Percentiles rank a stretch among this genome's conserved stretches.
These are phyloP conservation scores for Oceanites oceanicus DNA, from an alignment of 2,113 vertebrate species.

Conservation along the genomic window DNA sequence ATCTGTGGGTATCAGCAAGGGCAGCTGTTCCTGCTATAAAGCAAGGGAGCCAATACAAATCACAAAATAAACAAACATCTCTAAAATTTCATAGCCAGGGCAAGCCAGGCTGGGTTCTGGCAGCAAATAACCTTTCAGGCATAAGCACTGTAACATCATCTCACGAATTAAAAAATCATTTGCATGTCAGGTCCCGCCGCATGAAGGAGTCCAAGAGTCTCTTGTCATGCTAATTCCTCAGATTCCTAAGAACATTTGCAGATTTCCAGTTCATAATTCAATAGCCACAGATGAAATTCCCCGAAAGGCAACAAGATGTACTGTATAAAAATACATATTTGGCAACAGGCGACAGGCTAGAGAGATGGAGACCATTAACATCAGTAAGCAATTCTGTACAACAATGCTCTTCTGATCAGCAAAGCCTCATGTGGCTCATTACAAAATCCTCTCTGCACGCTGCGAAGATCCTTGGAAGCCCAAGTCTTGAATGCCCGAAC, in stretches of 20 bases:
- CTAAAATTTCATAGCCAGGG: neutral
- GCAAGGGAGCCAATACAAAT: neutral
- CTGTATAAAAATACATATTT: neutral
- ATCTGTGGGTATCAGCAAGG: neutral
- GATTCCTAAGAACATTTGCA: neutral
- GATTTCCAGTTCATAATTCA: conserved; percentile 24
- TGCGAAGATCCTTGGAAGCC: neutral
- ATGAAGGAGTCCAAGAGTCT: neutral
- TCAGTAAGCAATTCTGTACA: neutral
- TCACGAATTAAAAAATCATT: neutral
- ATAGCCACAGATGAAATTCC: neutral
- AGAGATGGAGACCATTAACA: neutral
- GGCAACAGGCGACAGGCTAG: neutral
- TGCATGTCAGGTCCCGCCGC: neutral
- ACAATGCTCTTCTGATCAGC: neutral
- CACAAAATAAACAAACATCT: neutral
- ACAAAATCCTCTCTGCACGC: neutral
- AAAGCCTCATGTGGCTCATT: neutral
- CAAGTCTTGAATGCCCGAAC: neutral
- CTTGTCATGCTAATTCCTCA: neutral
- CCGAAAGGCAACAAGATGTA: neutral
- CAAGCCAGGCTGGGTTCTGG: neutral
- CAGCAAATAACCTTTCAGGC: neutral
- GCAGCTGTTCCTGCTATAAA: neutral
- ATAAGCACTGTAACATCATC: neutral